Evolutionary conservation across 2,888 invertebrate genomes (phyloP).

Genomic region (Sceliomorpha sp.): DNA sequence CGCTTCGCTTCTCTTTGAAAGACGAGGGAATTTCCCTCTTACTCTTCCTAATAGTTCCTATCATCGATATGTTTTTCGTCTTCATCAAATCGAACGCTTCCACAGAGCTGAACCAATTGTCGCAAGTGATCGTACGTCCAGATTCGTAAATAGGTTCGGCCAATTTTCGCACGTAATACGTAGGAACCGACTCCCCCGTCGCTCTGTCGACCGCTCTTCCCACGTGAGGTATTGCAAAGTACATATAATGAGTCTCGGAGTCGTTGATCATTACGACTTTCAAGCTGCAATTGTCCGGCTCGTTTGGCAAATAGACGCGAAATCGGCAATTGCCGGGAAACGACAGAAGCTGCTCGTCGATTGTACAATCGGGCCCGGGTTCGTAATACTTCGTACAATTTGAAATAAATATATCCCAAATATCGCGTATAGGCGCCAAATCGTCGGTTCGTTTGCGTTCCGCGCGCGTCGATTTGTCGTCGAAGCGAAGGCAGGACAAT

Average conservation of each 20-base stretch:
- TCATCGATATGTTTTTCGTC: conserved; percentile 43
- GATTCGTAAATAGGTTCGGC: conserved; percentile 44
- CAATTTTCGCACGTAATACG: conserved; percentile 52
- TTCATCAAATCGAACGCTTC: conserved; percentile 43
- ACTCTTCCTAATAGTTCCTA: conserved; percentile 57
- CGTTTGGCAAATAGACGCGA: conserved; percentile 58
- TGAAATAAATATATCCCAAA: conserved; percentile 59
- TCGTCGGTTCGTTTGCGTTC: conserved; percentile 46
- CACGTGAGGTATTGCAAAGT: conserved; percentile 42
- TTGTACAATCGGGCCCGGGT: conserved; percentile 53
- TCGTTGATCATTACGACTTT: conserved; percentile 58
- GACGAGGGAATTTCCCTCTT: conserved; percentile 51
- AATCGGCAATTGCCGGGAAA: conserved; percentile 61
- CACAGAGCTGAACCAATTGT: conserved; percentile 60
- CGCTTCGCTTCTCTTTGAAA: conserved; percentile 24
- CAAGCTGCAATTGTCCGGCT: conserved; percentile 62
- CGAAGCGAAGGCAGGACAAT: conserved; percentile 45
- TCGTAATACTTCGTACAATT: conserved; percentile 56
- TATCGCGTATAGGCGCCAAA: conserved; percentile 56
- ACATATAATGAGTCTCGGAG: conserved; percentile 35
- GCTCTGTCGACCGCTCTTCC: conserved; percentile 29
- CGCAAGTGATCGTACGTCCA: conserved; percentile 51
- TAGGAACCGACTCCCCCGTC: conserved; percentile 26
- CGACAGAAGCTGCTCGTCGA: conserved; percentile 61
- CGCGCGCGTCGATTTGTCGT: conserved; percentile 48